Evolutionary conservation across 2,797 vertebrate species (phyloP).

Genomic region (Sebastes vulpes): DNA sequence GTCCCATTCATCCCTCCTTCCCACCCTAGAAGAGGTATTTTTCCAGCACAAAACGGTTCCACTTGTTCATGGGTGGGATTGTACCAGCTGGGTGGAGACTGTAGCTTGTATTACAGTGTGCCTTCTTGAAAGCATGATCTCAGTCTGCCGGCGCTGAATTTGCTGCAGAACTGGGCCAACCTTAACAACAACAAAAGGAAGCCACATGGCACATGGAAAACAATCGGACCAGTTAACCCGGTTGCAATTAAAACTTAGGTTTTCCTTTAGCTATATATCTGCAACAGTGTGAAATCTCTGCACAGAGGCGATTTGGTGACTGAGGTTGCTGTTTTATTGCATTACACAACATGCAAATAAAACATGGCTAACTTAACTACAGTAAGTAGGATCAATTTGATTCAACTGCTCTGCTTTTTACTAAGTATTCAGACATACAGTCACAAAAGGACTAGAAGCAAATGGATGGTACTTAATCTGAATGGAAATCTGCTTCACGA

Average conservation of each 20-base stretch:
- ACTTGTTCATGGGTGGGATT: not conserved
- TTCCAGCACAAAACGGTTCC: not conserved
- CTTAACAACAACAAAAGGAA: not conserved
- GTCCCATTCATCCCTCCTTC: not conserved
- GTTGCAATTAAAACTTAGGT: not conserved
- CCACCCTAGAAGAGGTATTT: not conserved
- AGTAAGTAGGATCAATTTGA: not conserved
- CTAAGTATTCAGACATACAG: not conserved
- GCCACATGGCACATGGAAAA: not conserved
- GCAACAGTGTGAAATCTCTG: not conserved
- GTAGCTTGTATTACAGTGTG: not conserved
- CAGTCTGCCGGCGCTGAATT: not conserved
- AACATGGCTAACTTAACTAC: not conserved
- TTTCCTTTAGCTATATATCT: not conserved
- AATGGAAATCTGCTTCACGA: not conserved
- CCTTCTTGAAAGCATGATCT: not conserved
- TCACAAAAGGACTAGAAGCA: not conserved
- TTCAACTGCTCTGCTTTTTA: not conserved
- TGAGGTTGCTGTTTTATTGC: not conserved
- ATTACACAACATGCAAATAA: constrained; percentile 5
- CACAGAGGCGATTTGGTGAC: not conserved
- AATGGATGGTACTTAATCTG: not conserved
- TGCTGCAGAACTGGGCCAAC: not conserved
- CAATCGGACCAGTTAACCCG: not conserved
- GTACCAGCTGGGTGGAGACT: not conserved